phyloP scores from a whole-genome alignment of 1,140 invertebrate genomes.

The Aphelinus certus region DNA sequence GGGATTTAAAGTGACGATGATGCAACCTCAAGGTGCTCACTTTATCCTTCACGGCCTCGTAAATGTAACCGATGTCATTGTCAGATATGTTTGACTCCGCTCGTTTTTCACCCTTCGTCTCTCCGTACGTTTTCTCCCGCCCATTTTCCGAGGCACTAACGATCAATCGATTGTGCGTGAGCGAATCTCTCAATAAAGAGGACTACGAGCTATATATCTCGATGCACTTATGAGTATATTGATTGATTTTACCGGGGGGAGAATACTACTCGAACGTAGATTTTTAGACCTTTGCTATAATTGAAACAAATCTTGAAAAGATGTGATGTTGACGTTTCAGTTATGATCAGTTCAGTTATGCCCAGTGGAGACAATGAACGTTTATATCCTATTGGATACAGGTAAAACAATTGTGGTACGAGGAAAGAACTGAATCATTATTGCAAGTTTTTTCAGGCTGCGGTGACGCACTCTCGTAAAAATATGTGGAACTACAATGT shows the following conservation, averaged over 20 bases:
- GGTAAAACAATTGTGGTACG: neutral
- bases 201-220: neutral
- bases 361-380: no score
- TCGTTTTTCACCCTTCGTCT: conserved; percentile 20
- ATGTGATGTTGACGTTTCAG: no score
- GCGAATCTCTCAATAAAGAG: neutral
- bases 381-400: no score
- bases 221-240: neutral
- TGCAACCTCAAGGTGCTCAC: conserved; percentile 67
- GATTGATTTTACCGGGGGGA: conserved; percentile 4
- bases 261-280: no score
- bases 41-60: conserved; percentile 66
- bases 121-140: neutral
- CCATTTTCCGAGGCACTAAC: no score
- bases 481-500: conserved; percentile 22
- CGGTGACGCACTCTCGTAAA: conserved; percentile 32
- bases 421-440: neutral
- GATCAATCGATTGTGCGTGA: no score
- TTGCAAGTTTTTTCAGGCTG: conserved; percentile 21
- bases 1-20: conserved; percentile 68
- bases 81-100: conserved; percentile 46
- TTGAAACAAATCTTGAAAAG: no score
- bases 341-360: no score
- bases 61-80: conserved; percentile 67
- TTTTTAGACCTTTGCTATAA: no score